Percentiles rank a stretch among this genome's conserved stretches.
phyloP scores from a whole-genome alignment of 2,113 vertebrate species.

The Megaceryle torquata region DNA sequence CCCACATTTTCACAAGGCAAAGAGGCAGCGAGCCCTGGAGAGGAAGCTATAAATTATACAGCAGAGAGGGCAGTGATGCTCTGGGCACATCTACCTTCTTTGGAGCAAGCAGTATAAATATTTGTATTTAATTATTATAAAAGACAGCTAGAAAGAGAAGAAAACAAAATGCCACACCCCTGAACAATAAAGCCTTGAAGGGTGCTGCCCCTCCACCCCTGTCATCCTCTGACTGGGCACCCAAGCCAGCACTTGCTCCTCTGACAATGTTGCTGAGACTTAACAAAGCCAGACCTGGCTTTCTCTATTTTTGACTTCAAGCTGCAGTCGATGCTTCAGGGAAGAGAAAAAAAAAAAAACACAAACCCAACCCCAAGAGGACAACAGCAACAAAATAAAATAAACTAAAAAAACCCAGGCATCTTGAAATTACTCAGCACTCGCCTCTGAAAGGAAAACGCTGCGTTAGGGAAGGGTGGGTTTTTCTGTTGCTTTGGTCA shows the following conservation, averaged over 20 bases:
- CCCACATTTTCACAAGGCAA: accelerated
- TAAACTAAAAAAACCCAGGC: not conserved
- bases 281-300: not conserved
- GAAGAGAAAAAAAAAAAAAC: not conserved
- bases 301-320: not conserved
- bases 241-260: accelerated
- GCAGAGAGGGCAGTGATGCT: not conserved
- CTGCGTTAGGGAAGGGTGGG: not conserved
- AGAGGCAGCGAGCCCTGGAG: not conserved
- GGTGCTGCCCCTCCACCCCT: accelerated
- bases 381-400: no score
- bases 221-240: accelerated
- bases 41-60: not conserved
- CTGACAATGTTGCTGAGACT: not conserved
- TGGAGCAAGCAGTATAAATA: not conserved
- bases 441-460: not conserved
- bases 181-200: not conserved
- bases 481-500: not conserved
- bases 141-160: not conserved
- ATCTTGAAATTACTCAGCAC: not conserved
- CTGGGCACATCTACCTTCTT: accelerated
- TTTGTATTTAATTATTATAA: no score
- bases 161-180: not conserved
- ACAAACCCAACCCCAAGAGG: no score
- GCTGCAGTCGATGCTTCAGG: not conserved